Base-by-base conservation (phyloP, 2,888 invertebrate species). In the Plusia festucae region DNA sequence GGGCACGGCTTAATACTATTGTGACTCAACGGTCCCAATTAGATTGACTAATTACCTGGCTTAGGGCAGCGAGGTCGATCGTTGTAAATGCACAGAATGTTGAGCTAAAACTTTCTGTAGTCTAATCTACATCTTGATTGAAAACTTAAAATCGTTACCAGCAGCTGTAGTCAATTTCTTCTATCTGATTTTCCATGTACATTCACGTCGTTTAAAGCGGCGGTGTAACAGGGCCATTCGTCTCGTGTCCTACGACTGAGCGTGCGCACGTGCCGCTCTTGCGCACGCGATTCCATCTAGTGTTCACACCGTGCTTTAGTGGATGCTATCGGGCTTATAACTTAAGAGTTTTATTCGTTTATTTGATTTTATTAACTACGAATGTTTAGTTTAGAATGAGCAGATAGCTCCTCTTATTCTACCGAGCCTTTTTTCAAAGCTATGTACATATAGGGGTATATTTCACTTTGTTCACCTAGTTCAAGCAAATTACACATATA, bases 201-300 rank as follows among this genome's bases (percentile, higher is more conserved):
- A 53, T 62, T 61, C 40, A 40, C 30, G 59, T 53, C 30, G 30
- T 44, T 69, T 7, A 40, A 65, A 74, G 32, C 40, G 53, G 56
- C 46, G 27, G 57, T 55, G 52, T 49, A 30, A 59, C 66, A 62
- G 59, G 74, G 71, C 53, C 65, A 65, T 70, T 70, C 70, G 70
- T 74, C 61, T 62, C 18, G 20, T 32, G 53, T 57, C 75, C 75
- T 66, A 69, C 53, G 54, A 60, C 53, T 16, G 56, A 60, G 73
- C 60, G 51, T 27, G 61, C 34, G 24, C 76, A 74, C 74, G 74
- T 70, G 76, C 58, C 56, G 24, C 40, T 57, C 64, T 76, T 68
- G 63, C 68, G 61, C 78, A 76, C 74, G 76, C 76, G 78, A 74
- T 77, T 63, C 44, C 51, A 70, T 27, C 57, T 75, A 54, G 51